These are phyloP conservation scores for Drosophila putrida DNA, from an alignment of 2,888 invertebrate genomes.

Conservation along the genomic window DNA sequence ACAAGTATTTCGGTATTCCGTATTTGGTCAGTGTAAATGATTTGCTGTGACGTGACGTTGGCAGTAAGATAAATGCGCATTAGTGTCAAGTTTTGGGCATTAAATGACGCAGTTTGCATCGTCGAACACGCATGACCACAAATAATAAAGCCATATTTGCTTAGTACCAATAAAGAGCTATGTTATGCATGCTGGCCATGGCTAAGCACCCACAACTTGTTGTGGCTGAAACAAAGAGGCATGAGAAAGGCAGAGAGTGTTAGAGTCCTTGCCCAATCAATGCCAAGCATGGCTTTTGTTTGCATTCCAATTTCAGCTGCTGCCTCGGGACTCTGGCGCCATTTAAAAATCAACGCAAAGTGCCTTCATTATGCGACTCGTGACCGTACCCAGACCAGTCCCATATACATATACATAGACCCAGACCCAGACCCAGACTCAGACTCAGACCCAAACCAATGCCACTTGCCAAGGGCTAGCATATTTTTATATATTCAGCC, in stretches of 20 bases:
- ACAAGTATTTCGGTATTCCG: slow-evolving; percentile 16
- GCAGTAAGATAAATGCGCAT: slow-evolving; percentile 36
- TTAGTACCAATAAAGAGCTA: slow-evolving; percentile 57
- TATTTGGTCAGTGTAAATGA: slow-evolving; percentile 26
- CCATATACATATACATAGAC: too few relatives aligned
- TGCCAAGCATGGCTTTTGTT: slow-evolving; percentile 66
- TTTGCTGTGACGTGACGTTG: slow-evolving; percentile 25
- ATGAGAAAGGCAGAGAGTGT: slow-evolving; percentile 10
- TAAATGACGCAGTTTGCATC: slow-evolving; percentile 55
- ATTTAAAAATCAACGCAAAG: slow-evolving; percentile 80
- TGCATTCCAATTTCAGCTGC: slow-evolving; percentile 58
- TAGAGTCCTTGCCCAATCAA: slow-evolving; percentile 65
- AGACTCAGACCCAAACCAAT: background rate
- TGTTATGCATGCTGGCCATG: slow-evolving; percentile 8
- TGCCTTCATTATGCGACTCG: slow-evolving; percentile 73
- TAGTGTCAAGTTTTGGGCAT: slow-evolving; percentile 18
- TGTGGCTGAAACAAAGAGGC: slow-evolving; percentile 61
- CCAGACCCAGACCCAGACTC: too few relatives aligned
- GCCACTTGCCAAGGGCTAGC: slow-evolving; percentile 57
- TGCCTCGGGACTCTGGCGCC: slow-evolving; percentile 45
- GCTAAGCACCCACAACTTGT: slow-evolving; percentile 50
- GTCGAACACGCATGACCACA: slow-evolving; percentile 49
- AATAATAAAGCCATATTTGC: slow-evolving; percentile 57
- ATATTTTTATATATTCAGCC: slow-evolving; percentile 59
- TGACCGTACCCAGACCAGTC: slow-evolving; percentile 35